Evolutionary conservation across 2,797 vertebrate genomes (phyloP), one percentile per base, ranked within the genome.

Genomic region (Limosa lapponica): DNA sequence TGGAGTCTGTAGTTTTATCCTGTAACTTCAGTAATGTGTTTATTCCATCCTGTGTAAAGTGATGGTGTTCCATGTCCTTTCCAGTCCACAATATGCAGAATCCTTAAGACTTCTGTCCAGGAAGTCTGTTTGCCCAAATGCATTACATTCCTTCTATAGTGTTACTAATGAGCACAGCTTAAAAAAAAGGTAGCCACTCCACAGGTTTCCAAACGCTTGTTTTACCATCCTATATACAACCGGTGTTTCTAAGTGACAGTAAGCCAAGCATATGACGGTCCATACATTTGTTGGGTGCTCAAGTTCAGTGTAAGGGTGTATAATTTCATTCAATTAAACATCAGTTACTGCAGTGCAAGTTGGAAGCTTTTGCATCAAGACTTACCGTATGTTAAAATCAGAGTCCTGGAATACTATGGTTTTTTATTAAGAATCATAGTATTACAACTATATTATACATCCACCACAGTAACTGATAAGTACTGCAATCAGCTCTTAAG

Each of bases 261-360:
- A 89, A 96, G 67, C 90, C 94, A 95, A 96, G 90, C 44, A 80
- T 59, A 93, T 70, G 75, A 79, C 66, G 81, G 77, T 95, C 95
- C 88, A 90, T 39, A 89, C 55, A 92, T 79, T 94, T 95, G 92
- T 82, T 95, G 87, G 70, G 64, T 79, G 92, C 79, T 87, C 88
- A 82, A 82, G 91, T 73, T 96, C 94, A 93, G 49, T 90, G 74
- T 84, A 72, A 66, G 77, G 62, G 82, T 49, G 78, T 51, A 71
- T 59, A 44, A 36, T 46, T 85, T 69, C 66, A 87, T 84, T 88
- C 89, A 55, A 37, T 23, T 51, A 86, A 96, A 66, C 93, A 97
- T 90, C 95, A 97, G 96, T 97, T 98, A 97, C 97, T 97, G 97
- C 95, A 98, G 97, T 97, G 96, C 93, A 97, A 96, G 84, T 72